phyloP scores from a whole-genome alignment of 2,113 vertebrate species.

The Stigmatopora nigra region DNA sequence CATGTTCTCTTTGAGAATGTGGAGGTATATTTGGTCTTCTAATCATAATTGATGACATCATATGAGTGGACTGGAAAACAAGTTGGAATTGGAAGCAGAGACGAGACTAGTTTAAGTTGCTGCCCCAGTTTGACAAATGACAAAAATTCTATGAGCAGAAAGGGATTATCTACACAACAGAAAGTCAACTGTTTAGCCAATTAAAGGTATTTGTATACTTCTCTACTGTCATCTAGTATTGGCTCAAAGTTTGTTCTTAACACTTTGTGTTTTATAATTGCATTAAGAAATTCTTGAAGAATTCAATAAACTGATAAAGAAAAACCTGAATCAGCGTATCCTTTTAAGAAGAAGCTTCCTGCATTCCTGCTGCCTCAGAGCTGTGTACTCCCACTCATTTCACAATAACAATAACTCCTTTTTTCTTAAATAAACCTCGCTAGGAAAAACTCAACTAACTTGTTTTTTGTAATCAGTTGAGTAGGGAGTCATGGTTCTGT shows the following conservation, averaged over 20 bases:
- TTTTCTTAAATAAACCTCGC: slow-evolving; percentile 16
- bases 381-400: slow-evolving; percentile 32
- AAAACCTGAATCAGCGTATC: not conserved
- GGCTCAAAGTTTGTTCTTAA: no score
- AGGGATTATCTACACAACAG: slow-evolving; percentile 6
- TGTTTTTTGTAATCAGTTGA: slow-evolving; percentile 49
- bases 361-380: slow-evolving; percentile 38
- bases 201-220: not conserved
- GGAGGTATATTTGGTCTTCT: slow-evolving; percentile 35
- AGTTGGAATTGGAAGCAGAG: not conserved
- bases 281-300: not conserved
- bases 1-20: slow-evolving; percentile 7
- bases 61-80: slow-evolving; percentile 3
- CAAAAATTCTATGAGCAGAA: not conserved
- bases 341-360: not conserved
- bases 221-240: no score
- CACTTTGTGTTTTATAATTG: not conserved
- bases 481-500: slow-evolving; percentile 43
- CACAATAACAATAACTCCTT: slow-evolving; percentile 27
- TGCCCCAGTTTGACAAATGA: not conserved
- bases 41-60: slow-evolving; percentile 20
- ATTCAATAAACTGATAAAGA: not conserved
- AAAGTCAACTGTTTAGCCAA: not conserved
- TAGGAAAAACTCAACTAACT: slow-evolving; percentile 20
- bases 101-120: not conserved